Evolutionary conservation across 2,797 vertebrate genomes (phyloP).

Genomic region (Botia almorhae): DNA sequence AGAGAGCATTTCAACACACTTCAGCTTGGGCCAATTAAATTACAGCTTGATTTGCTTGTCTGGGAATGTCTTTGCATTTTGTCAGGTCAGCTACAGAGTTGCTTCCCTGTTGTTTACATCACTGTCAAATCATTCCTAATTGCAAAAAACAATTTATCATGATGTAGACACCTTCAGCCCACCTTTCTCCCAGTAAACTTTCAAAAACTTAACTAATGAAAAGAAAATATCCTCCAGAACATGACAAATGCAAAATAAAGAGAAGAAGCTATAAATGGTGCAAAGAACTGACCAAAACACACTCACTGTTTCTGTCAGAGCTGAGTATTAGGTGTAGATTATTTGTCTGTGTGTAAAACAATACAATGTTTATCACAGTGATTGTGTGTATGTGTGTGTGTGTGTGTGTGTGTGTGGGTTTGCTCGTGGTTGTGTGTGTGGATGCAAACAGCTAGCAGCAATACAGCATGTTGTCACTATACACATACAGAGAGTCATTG

Average conservation of each 20-base stretch:
- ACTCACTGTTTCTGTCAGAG: too few species aligned
- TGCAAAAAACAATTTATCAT: background rate
- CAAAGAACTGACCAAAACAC: background rate
- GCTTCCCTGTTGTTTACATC: background rate
- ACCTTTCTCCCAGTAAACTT: background rate
- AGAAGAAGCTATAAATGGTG: background rate
- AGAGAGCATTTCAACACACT: background rate
- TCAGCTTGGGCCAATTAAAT: background rate
- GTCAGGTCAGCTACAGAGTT: background rate
- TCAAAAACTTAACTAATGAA: background rate
- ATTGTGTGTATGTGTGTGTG: background rate
- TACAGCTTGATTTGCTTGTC: background rate
- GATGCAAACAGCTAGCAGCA: background rate
- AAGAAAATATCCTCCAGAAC: background rate
- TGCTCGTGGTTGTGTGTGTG: background rate
- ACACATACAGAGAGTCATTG: background rate
- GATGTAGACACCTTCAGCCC: background rate
- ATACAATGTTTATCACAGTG: background rate
- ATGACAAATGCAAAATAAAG: background rate
- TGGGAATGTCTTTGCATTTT: background rate
- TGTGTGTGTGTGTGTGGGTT: too few species aligned
- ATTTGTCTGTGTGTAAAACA: background rate
- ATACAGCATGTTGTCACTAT: constrained; percentile 27
- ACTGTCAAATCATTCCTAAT: background rate
- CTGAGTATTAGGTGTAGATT: background rate